Evolutionary conservation across 2,113 vertebrate species (phyloP), one percentile per base, ranked within the genome.

Genomic region (Hippocampus mohnikei): DNA sequence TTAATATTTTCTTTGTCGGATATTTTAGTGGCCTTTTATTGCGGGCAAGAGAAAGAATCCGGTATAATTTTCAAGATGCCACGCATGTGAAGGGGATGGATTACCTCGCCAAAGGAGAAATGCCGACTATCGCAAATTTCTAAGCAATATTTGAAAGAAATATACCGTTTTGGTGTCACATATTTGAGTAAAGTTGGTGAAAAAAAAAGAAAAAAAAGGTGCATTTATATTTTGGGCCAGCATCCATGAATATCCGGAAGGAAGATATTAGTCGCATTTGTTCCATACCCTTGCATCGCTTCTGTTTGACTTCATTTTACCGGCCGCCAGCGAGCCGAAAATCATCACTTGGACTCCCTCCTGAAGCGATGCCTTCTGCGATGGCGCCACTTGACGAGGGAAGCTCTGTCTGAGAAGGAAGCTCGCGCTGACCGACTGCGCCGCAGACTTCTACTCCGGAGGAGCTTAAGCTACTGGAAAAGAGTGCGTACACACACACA

Each of bases 241-340:
- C 9, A 1, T 55, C 18, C 21, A 9, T 55, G 21, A 18, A 20
- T 50, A 8, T 50, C 7, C 48, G 3, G 16, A 5, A 21, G 48
- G 7, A 50, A 1, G 18, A 18, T 42, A 8, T 50, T 7, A 50
- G 8, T 50, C 15, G 8, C 13, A 20, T 2, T 25, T 15, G 71
- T 74, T 77, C n/a, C 46, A 65, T 55, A 66, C 58, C 52, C 18
- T 67, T 25, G 58, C 40, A 76, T 83, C 75, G 81, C 85, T 73
- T 76, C 59, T 66, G 75, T 75, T 66, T 76, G 80, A 52, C 55
- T 73, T 74, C 80, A 53, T 80, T 70, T 60, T 74, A 87, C 41
- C 83, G 72, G 75, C 56, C 13, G 70, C 79, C 79, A 99, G 97
- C 82, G 94, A 85, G 95, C 96, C 12, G 67, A 89, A 83, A 86